phyloP scores from a whole-genome alignment of 2,113 vertebrate species.

The Mirza zaza region DNA sequence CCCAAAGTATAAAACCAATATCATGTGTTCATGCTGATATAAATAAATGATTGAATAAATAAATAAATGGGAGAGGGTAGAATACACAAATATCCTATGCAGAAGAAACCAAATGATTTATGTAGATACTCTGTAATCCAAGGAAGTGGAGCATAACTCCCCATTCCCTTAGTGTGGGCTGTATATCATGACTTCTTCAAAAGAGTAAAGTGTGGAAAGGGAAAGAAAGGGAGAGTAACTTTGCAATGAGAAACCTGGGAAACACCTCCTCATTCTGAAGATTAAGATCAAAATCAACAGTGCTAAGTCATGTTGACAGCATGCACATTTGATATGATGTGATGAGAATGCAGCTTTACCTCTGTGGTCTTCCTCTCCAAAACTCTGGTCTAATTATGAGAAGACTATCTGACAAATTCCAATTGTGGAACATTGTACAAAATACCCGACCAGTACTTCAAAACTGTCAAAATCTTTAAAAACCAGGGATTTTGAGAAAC shows the following conservation, averaged over 20 bases:
- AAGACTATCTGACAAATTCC: not conserved
- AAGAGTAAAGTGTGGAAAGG: not conserved
- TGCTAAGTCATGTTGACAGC: not conserved
- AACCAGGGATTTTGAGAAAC: constrained; percentile 17
- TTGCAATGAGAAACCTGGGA: not conserved
- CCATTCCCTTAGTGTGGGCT: not conserved
- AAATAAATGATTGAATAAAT: not conserved
- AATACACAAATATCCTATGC: not conserved
- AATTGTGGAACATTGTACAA: not conserved
- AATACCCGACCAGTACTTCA: not conserved
- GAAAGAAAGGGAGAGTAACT: not conserved
- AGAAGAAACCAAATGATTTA: not conserved
- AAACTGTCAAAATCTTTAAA: not conserved
- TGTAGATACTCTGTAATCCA: not conserved
- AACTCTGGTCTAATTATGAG: not conserved
- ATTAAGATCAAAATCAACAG: not conserved
- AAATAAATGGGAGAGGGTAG: not conserved
- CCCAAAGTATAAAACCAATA: not conserved
- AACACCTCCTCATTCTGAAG: not conserved
- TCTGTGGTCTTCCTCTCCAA: not conserved
- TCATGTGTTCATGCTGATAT: not conserved
- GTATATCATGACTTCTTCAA: not conserved
- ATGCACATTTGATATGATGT: not conserved
- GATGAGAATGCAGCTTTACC: not conserved
- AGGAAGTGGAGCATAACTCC: not conserved